Base-by-base conservation (phyloP, 1,140 invertebrate species). In the Brachionus rubens region DNA sequence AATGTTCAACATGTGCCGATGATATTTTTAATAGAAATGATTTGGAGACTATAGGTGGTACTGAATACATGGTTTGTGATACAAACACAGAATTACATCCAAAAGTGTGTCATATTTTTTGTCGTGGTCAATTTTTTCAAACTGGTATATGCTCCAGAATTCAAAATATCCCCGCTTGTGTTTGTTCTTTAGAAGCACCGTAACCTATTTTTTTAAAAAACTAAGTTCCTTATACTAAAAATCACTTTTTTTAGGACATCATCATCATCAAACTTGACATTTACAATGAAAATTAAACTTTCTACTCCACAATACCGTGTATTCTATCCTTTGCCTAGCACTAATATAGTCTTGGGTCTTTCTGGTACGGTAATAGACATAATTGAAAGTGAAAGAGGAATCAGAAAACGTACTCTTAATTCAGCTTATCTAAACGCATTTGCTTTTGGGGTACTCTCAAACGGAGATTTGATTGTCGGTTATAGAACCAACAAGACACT, bases 81-180 rank as follows among this genome's bases (percentile, higher is more conserved):
- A 14, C 26, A 30, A 30, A 14, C 12, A 14, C 28, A 6, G 12
- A 6, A 9, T 14, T 56, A 12, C 54, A 59, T 10, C 2, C 28
- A n/a, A 59, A 59, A 59, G 28, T 59, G 30, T 59, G 54, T 33
- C 54, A 59, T 59, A n/a, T 59, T 0, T 59, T 21, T 9, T 59
- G 54, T 9, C 0, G 54, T 4, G 54, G 54, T 33, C 9, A 59
- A 59, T 33, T 4, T 59, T 12, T 14, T 16, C 9, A 59, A 59
- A 59, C 12, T 33, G 54, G 54, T 59, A 26, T 33, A 59, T 59
- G 54, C 33, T 2, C 33, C 9, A 4, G 3, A 21, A 12, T n/a
- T n/a, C 12, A 30, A 12, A 59, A 36, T 59, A 2, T 59, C 14
- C 54, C 54, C 1, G 19, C 33, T 59, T 59, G 54, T 19, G 19